These are phyloP conservation scores for Steinernema feltiae DNA, from an alignment of 1,140 invertebrate species.

Conservation along the genomic window DNA sequence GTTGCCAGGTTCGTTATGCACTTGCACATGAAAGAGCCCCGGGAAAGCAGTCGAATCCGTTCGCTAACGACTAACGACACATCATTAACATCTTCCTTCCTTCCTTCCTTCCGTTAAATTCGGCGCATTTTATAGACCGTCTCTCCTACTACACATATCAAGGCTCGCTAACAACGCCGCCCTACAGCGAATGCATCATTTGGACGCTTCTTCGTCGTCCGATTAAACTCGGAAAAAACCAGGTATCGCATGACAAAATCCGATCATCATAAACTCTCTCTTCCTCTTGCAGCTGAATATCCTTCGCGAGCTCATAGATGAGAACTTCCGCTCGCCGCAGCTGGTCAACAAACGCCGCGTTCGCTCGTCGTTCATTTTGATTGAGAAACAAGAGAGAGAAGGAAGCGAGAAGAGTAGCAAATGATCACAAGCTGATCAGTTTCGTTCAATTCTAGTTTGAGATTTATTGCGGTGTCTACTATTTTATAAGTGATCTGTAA, in stretches of 20 bases:
- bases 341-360: background rate
- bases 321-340: conserved; percentile 6
- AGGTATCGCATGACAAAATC: background rate
- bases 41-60: too few relatives aligned
- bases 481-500: too few relatives aligned
- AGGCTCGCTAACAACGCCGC: background rate
- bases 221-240: background rate
- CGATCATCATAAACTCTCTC: background rate
- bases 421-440: too few relatives aligned
- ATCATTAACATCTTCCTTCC: too few relatives aligned
- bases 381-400: background rate
- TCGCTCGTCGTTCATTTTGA: conserved; percentile 5
- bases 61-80: too few relatives aligned
- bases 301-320: background rate
- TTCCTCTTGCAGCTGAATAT: background rate
- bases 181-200: background rate
- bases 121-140: background rate
- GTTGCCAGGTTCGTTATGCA: background rate
- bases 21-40: background rate
- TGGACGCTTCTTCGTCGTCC: background rate
- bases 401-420: background rate
- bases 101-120: too few relatives aligned
- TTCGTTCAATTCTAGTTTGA: too few relatives aligned
- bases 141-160: conserved; percentile 6
- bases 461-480: too few relatives aligned